Conservation (phyloP, 2,888 invertebrate species). For the Nysson spinosus region DNA sequence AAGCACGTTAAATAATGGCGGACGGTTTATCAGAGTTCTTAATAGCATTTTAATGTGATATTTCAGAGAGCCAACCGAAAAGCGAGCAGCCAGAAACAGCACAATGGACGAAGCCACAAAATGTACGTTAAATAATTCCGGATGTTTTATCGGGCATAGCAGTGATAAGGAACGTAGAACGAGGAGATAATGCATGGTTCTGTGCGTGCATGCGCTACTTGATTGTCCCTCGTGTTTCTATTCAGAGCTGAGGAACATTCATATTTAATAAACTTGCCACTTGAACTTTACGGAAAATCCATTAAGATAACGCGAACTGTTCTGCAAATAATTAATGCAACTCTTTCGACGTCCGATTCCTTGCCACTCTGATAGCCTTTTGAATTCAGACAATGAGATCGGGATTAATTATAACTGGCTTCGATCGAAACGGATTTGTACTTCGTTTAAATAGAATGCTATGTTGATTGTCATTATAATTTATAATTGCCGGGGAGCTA, state of each 20-base stretch:
- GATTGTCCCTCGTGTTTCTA: conserved; percentile 36
- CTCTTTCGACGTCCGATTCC: conserved; percentile 7
- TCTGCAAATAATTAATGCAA: conserved; percentile 32
- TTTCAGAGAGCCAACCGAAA: too few species aligned
- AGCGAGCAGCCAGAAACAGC: not conserved
- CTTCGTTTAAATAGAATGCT: too few species aligned
- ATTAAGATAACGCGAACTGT: conserved; percentile 28
- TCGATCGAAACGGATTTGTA: too few species aligned
- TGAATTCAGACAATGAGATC: too few species aligned
- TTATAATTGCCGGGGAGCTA: too few species aligned
- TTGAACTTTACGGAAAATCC: conserved; percentile 37
- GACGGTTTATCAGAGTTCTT: too few species aligned
- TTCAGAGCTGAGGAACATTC: conserved; percentile 7
- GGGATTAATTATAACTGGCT: too few species aligned
- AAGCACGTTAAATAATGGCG: too few species aligned
- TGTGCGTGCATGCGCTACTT: conserved; percentile 14
- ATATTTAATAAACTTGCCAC: conserved; percentile 1
- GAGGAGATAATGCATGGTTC: conserved; percentile 47
- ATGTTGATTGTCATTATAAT: too few species aligned
- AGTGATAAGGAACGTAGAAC: conserved; percentile 45
- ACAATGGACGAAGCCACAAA: not conserved
- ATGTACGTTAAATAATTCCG: conserved; percentile 52
- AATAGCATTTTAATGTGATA: too few species aligned
- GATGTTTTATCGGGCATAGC: conserved; percentile 53
- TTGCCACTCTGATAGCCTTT: conserved; percentile 4